Evolutionary conservation across 2,797 vertebrate species (phyloP).

Genomic region (Sphenodon punctatus): DNA sequence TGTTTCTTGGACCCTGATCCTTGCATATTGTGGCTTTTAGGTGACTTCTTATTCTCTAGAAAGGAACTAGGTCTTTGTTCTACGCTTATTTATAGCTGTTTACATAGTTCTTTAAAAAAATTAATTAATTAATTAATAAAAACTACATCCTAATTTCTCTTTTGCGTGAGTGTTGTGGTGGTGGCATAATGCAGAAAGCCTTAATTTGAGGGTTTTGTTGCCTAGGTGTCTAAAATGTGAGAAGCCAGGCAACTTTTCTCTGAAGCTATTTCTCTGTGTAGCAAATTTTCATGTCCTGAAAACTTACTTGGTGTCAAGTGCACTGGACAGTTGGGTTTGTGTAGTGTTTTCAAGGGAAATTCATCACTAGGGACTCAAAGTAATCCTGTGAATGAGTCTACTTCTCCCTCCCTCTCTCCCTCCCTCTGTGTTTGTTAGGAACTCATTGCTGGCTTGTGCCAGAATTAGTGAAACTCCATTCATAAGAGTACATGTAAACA

Average conservation of each 20-base stretch:
- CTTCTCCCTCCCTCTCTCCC: too few species aligned
- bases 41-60: neutral
- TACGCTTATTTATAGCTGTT: neutral
- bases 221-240: neutral
- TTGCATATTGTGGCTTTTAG: neutral
- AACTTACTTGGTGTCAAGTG: neutral
- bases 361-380: conserved; percentile 4
- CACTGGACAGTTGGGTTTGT: neutral
- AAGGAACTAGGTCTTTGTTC: conserved; percentile 8
- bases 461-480: conserved; percentile 39
- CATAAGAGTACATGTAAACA: neutral
- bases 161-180: neutral
- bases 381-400: conserved; percentile 42
- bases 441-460: neutral
- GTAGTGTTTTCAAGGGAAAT: conserved; percentile 38
- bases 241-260: neutral
- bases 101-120: neutral
- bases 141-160: neutral
- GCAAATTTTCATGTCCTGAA: neutral
- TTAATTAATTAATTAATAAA: conserved; percentile 1
- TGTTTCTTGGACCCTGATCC: neutral
- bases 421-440: conserved; percentile 43
- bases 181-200: neutral
- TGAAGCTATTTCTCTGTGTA: neutral
- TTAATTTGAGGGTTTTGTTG: neutral